Evolutionary conservation across 2,113 vertebrate genomes (phyloP), one percentile per base, ranked within the genome.

Genomic region (Rhynchomys soricoides): DNA sequence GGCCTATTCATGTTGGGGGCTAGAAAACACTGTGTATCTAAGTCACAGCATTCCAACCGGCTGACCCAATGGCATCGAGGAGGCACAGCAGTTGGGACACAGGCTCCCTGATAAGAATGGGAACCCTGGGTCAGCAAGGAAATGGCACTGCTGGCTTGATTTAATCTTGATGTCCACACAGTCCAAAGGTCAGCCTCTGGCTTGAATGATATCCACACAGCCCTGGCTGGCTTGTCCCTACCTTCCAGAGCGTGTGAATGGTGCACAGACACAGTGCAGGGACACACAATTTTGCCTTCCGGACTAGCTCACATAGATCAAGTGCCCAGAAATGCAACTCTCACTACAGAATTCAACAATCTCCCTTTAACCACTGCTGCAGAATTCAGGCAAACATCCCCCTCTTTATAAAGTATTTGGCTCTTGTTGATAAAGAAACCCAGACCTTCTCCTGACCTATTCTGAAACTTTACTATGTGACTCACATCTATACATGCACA

Each of bases 341-440:
- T 74, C 37, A 7, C 50, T 97, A 86, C 74, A 93, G 87, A 83
- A 75, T 94, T 87, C 87, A 48, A 64, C 74, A 82, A 55, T 77
- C 66, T 71, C 50, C 34, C 52, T 55, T 15, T 83, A 62, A 43
- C n/a, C 43, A 62, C 7, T 29, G 81, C 7, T 62, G 26, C 26
- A 45, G 57, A 62, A 31, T 64, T 64, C 40, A 64, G 43, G 3
- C 81, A 43, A 31, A 45, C 26, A 45, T 64, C 26, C 40, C 55
- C n/a, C 8, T 37, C 52, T 62, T 73, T n/a, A 73, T 11, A 24
- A 87, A 97, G 79, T n/a, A 64, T 92, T 89, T 97, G 90, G 29
- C 92, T 96, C 96, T 64, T 91, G 86, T 81, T 91, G 52, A 86
- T 50, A 29, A 57, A 88, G 52, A 55, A 70, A 94, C n/a, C 55